These are phyloP conservation scores for Cataglyphis rosenhaueri DNA, from an alignment of 2,888 invertebrate genomes.

Conservation along the genomic window DNA sequence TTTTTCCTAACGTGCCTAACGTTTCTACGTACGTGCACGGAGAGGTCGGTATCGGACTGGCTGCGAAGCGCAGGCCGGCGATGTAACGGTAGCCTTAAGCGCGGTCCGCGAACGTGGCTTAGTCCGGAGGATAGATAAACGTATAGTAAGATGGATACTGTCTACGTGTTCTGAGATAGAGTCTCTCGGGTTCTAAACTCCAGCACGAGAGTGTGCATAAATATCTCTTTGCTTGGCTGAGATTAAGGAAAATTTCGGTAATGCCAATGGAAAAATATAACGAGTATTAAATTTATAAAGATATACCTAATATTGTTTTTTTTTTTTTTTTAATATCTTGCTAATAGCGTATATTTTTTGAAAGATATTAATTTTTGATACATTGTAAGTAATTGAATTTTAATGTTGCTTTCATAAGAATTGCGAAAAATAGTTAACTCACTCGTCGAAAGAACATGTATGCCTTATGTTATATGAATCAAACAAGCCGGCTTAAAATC, in stretches of 20 bases:
- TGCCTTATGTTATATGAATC: neutral
- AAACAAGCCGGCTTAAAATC: slow-evolving; percentile 5
- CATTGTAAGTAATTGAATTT: neutral
- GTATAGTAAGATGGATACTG: slow-evolving; percentile 56
- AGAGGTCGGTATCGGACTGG: slow-evolving; percentile 43
- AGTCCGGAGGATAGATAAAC: slow-evolving; percentile 55
- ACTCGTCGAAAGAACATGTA: neutral
- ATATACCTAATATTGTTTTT: neutral
- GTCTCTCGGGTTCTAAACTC: slow-evolving; percentile 42
- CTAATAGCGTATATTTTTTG: neutral
- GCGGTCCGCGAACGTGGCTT: slow-evolving; percentile 54
- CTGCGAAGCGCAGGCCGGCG: slow-evolving; percentile 30
- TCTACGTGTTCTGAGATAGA: slow-evolving; percentile 54
- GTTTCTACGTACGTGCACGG: slow-evolving; percentile 51
- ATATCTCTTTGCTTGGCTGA: slow-evolving; percentile 41
- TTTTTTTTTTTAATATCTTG: neutral
- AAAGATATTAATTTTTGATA: neutral
- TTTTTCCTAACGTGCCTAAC: slow-evolving; percentile 51
- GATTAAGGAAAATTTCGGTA: slow-evolving; percentile 39
- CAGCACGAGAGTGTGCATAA: slow-evolving; percentile 38
- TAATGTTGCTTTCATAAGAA: neutral
- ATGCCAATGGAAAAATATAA: slow-evolving; percentile 13
- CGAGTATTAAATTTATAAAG: neutral
- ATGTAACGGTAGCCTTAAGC: slow-evolving; percentile 57
- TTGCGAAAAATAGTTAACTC: neutral